These are phyloP conservation scores for Cremastobaeus sp. DNA, from an alignment of 2,888 invertebrate genomes.

Conservation along the genomic window DNA sequence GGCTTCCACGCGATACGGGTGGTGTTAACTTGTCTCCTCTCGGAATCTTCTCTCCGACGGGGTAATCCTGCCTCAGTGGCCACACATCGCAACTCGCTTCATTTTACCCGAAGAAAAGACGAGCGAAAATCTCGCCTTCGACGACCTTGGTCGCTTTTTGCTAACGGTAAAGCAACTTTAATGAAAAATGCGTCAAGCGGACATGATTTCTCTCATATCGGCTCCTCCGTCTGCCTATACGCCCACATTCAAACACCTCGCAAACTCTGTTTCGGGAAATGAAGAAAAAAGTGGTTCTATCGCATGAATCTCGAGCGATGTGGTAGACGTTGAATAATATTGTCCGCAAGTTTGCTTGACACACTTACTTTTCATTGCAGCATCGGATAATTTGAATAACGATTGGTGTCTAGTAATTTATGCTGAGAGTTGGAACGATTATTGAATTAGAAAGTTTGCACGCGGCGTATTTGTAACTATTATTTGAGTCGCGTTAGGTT, in stretches of 20 bases:
- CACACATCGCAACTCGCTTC: slow-evolving; percentile 44
- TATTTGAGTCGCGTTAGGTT: slow-evolving; percentile 50
- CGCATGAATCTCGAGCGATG: background rate
- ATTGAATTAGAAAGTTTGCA: slow-evolving; percentile 54
- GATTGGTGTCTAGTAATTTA: slow-evolving; percentile 48
- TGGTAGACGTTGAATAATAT: slow-evolving; percentile 17
- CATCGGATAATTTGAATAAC: slow-evolving; percentile 46
- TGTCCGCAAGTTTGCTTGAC: slow-evolving; percentile 6
- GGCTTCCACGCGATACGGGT: slow-evolving; percentile 54
- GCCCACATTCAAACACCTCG: no score
- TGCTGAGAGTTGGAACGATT: slow-evolving; percentile 34
- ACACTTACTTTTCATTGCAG: slow-evolving; percentile 15
- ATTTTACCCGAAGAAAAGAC: slow-evolving; percentile 42
- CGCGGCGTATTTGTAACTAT: slow-evolving; percentile 49
- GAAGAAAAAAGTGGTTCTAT: no score
- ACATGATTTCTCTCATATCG: no score
- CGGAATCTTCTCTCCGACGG: slow-evolving; percentile 60
- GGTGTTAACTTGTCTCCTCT: slow-evolving; percentile 64
- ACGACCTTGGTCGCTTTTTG: slow-evolving; percentile 37
- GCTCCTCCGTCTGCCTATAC: no score
- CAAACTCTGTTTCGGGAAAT: no score
- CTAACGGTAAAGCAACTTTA: slow-evolving; percentile 50
- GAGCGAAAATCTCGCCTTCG: slow-evolving; percentile 18
- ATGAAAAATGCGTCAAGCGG: slow-evolving; percentile 56
- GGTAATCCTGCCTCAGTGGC: slow-evolving; percentile 62